Base-by-base conservation (phyloP, 1,140 invertebrate genomes). In the Campoletis sonorensis region DNA sequence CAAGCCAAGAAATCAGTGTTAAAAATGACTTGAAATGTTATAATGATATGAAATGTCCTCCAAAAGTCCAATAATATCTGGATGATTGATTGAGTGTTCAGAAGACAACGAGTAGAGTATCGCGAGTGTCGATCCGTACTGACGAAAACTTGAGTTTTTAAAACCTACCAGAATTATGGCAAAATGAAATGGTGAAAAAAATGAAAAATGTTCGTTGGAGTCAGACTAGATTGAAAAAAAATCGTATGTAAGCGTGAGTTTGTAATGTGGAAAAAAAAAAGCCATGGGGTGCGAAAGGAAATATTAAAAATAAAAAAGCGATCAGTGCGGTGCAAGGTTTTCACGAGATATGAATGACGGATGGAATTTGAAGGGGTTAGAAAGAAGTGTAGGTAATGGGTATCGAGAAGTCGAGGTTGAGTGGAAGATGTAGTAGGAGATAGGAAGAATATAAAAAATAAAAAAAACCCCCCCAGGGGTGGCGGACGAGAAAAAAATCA, bases 321-420 rank as follows among this genome's bases (percentile, higher is more conserved):
- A 67, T 67, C 10, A 45, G 54, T 10, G 0, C 15, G 54, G 10
- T 58, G 54, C 54, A n/a, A 1, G 18, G 54, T 0, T 58, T 21
- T 11, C 33, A 45, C 8, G 71, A 67, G 15, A 80, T 30, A 81
- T 40, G n/a, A 79, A 27, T 40, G 30, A 33, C 18, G 54, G 13
- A 21, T 33, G 37, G 75, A 79, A 68, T 80, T 72, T 76, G 80
- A 68, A 75, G 79, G 51, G 79, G 67, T 51, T 72, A 49, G 26
- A 37, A 80, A 49, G 10, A 61, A 77, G 23, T 21, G 79, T 30
- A 51, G 70, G 45, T 73, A 77, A 70, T 45, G 40, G 40, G 40
- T 45, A 45, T 45, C 40, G 40, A 11, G 8, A 45, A 45, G 1
- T 45, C 40, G 11, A 45, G 13, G 5, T 8, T 11, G 11, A 45